Evolutionary conservation across 2,888 invertebrate genomes (phyloP).

Genomic region (Plagiodera versicolora): DNA sequence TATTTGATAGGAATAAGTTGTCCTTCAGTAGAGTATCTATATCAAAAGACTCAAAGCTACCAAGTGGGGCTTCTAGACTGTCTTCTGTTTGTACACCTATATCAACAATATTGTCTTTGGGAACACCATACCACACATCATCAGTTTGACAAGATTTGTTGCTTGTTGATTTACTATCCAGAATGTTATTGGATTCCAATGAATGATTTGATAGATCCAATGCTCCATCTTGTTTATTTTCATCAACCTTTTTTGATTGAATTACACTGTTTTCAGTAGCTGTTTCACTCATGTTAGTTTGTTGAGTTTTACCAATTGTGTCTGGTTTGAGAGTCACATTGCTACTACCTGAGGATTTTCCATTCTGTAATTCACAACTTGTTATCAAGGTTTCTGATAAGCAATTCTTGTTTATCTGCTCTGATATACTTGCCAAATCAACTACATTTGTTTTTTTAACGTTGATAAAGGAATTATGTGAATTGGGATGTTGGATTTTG

Average conservation of each 20-base stretch:
- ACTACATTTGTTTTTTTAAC: conserved; percentile 1
- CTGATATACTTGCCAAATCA: not conserved
- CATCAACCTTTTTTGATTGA: not conserved
- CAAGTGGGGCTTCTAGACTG: not conserved
- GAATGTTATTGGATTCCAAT: not conserved
- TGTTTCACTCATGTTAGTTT: not conserved
- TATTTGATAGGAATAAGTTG: too few relatives aligned
- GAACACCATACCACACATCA: not conserved
- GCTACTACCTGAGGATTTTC: conserved; percentile 18
- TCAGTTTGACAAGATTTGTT: conserved; percentile 6
- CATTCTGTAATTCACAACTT: not conserved
- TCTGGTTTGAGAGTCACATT: conserved; percentile 9
- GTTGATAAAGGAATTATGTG: not conserved
- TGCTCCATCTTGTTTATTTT: conserved; percentile 4
- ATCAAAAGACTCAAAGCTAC: not conserved
- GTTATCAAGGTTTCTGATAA: conserved; percentile 13
- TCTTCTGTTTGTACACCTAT: conserved; percentile 16
- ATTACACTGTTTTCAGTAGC: not conserved
- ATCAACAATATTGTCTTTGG: conserved; percentile 1
- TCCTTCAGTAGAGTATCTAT: not conserved
- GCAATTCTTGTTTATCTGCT: conserved; percentile 4
- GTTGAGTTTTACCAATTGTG: conserved; percentile 15
- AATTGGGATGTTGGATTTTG: conserved; percentile 10
- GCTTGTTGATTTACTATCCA: not conserved
- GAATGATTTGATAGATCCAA: conserved; percentile 13